Conservation (phyloP, 2,113 vertebrate species). For the Zapus hudsonius region DNA sequence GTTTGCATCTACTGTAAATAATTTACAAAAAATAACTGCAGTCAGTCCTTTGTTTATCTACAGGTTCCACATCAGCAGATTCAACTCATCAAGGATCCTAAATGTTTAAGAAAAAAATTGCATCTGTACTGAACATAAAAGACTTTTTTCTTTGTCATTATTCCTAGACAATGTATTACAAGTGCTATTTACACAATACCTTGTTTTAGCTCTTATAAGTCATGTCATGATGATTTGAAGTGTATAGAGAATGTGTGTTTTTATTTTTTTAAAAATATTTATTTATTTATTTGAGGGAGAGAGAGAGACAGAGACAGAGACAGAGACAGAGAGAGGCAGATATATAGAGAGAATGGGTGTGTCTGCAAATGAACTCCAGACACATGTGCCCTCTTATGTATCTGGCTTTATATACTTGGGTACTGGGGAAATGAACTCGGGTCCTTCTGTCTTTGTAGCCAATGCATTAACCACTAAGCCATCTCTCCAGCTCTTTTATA, state of each 20-base stretch:
- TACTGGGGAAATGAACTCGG: no score
- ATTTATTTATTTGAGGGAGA: no score
- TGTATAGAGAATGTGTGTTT: neutral
- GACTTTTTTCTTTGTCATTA: neutral
- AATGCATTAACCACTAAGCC: no score
- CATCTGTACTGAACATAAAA: neutral
- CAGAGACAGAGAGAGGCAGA: no score
- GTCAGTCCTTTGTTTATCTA: neutral
- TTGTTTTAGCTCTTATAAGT: neutral
- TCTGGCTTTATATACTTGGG: no score
- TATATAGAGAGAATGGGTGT: no score
- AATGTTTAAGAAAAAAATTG: neutral
- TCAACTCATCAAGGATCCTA: neutral
- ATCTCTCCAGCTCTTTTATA: no score
- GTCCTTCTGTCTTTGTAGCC: no score
- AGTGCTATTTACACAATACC: neutral
- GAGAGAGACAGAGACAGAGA: no score
- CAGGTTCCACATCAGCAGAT: neutral
- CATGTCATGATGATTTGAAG: neutral
- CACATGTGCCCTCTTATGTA: no score
- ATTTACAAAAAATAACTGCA: neutral
- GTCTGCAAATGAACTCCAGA: no score
- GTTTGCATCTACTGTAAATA: conserved; percentile 13
- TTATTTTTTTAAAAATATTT: no score
- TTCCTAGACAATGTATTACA: neutral